A percentile compares a stretch with the other conserved stretches of the same genome.
phyloP scores from a whole-genome alignment of 2,113 vertebrate genomes.

The Macquaria ambigua region DNA sequence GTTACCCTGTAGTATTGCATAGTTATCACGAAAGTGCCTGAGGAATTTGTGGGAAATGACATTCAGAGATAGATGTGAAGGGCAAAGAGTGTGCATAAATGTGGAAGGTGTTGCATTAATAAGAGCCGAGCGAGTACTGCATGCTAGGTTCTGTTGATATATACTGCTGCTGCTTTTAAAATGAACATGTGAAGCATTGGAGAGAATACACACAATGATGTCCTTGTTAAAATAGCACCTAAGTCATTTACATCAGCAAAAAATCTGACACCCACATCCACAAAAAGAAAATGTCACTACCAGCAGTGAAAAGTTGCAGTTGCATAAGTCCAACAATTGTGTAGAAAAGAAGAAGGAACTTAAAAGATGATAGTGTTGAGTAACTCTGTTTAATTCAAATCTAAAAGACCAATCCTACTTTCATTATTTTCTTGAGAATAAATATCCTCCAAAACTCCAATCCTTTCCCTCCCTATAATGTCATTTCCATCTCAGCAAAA shows the following conservation, averaged over 20 bases:
- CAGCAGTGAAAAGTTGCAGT: background rate
- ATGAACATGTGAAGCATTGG: background rate
- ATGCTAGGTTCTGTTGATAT: background rate
- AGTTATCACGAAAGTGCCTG: constrained; percentile 10
- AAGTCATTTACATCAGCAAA: background rate
- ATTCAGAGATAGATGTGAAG: constrained; percentile 43
- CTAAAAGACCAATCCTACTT: background rate
- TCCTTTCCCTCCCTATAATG: background rate
- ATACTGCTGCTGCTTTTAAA: constrained; percentile 8
- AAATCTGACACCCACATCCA: background rate
- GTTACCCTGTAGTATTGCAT: constrained; percentile 9
- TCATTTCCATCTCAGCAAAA: constrained; percentile 37
- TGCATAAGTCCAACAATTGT: background rate
- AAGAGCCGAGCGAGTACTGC: background rate
- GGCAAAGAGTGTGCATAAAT: constrained; percentile 11
- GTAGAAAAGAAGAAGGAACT: background rate
- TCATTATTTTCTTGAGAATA: background rate
- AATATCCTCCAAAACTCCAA: background rate
- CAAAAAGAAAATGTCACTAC: background rate
- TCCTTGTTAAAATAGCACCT: background rate
- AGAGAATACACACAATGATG: background rate
- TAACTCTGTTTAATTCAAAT: background rate
- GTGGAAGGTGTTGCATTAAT: constrained; percentile 29
- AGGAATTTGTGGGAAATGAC: constrained; percentile 32
- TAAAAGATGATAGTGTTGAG: too few species aligned